Percentiles rank a stretch among this genome's conserved stretches.
Evolutionary conservation across 2,888 invertebrate species (phyloP).

Genomic region (Cephus nigrinus): DNA sequence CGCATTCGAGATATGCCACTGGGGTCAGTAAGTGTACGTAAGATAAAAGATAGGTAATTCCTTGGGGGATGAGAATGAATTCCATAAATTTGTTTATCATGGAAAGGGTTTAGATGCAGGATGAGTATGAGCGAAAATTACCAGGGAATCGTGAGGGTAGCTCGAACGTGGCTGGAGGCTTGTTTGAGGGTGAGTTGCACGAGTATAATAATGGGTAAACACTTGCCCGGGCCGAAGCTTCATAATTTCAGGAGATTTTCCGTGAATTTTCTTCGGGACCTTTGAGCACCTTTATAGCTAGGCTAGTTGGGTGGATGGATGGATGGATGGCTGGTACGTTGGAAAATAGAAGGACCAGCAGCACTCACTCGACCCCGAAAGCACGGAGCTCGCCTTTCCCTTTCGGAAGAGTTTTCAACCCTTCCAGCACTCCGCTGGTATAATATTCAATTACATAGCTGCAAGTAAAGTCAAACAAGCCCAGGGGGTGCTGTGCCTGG

Average conservation of each 20-base stretch:
- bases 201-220: constrained; percentile 56
- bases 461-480: constrained; percentile 65
- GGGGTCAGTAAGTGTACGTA: too few relatives aligned
- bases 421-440: constrained; percentile 57
- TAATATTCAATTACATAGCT: constrained; percentile 66
- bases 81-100: too few relatives aligned
- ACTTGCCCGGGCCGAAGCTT: constrained; percentile 33
- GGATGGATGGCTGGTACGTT: background rate
- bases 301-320: background rate
- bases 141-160: background rate
- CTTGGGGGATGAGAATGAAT: too few relatives aligned
- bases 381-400: constrained; percentile 27
- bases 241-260: constrained; percentile 51
- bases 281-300: constrained; percentile 1
- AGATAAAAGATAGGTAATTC: too few relatives aligned
- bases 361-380: constrained; percentile 38
- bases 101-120: too few relatives aligned
- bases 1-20: too few relatives aligned
- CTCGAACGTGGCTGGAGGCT: constrained; percentile 9
- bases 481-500: constrained; percentile 43
- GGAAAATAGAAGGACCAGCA: background rate
- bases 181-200: constrained; percentile 31
- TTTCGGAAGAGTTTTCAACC: constrained; percentile 58
- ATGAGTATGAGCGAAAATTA: background rate
- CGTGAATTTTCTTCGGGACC: constrained; percentile 48